These are phyloP conservation scores for Schizothorax lantsangensis DNA, from an alignment of 2,797 vertebrate genomes.

Conservation along the genomic window DNA sequence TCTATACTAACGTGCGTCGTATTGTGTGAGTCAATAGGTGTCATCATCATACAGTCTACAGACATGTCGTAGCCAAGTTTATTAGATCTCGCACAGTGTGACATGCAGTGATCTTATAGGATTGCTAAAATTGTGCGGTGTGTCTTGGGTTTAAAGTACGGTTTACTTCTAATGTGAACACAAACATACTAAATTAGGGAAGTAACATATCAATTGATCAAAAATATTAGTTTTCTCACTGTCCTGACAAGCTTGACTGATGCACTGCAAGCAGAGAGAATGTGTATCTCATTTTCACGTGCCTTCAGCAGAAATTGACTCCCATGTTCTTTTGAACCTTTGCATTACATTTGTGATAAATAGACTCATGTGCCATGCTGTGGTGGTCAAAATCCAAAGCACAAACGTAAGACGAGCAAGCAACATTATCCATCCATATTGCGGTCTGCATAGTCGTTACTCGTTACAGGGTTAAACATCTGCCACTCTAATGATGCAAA, in stretches of 20 bases:
- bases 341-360: not conserved
- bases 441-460: not conserved
- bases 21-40: no score
- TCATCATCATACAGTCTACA: no score
- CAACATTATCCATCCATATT: not conserved
- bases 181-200: not conserved
- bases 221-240: not conserved
- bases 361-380: not conserved
- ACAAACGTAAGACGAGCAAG: not conserved
- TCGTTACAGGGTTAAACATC: not conserved
- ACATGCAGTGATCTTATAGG: no score
- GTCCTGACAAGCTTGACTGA: not conserved
- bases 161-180: not conserved
- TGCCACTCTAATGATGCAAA: no score
- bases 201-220: not conserved
- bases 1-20: no score
- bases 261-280: not conserved
- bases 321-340: not conserved
- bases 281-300: not conserved
- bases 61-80: no score
- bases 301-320: constrained; percentile 1
- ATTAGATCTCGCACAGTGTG: no score
- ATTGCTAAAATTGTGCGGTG: no score
- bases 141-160: no score
- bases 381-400: not conserved